Evolutionary conservation across 2,797 vertebrate species (phyloP).

Genomic region (Karalla daura): DNA sequence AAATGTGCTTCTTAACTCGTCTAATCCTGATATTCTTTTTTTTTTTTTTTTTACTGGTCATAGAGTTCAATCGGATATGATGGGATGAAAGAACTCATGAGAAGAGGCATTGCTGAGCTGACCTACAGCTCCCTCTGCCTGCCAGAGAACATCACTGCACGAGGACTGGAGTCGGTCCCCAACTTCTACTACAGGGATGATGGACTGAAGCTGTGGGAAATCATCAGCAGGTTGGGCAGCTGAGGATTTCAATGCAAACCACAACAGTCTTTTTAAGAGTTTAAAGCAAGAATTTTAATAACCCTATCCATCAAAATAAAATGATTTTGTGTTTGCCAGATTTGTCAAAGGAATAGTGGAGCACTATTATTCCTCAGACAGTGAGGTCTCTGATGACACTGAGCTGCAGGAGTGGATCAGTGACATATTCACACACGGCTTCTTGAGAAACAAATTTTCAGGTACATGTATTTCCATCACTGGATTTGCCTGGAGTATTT

Average conservation of each 20-base stretch:
- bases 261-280: neutral
- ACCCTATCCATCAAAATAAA: neutral
- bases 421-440: conserved; percentile 1
- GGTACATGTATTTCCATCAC: no score
- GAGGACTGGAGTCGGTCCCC: conserved; percentile 78
- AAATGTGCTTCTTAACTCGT: no score
- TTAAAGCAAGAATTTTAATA: neutral
- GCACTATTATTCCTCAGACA: conserved; percentile 7
- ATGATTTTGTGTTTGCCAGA: neutral
- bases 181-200: conserved; percentile 82
- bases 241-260: neutral
- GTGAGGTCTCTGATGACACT: neutral
- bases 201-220: conserved; percentile 77
- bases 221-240: conserved; percentile 46
- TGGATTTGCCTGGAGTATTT: no score
- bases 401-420: conserved; percentile 21
- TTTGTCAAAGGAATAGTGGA: neutral
- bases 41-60: neutral
- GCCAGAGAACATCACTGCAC: conserved; percentile 62
- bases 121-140: conserved; percentile 11
- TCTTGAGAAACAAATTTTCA: neutral
- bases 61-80: neutral
- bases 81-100: neutral
- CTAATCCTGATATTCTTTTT: no score
- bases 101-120: neutral